Evolutionary conservation across 2,888 invertebrate species (phyloP).

Genomic region (Scelioninae gen. 2): DNA sequence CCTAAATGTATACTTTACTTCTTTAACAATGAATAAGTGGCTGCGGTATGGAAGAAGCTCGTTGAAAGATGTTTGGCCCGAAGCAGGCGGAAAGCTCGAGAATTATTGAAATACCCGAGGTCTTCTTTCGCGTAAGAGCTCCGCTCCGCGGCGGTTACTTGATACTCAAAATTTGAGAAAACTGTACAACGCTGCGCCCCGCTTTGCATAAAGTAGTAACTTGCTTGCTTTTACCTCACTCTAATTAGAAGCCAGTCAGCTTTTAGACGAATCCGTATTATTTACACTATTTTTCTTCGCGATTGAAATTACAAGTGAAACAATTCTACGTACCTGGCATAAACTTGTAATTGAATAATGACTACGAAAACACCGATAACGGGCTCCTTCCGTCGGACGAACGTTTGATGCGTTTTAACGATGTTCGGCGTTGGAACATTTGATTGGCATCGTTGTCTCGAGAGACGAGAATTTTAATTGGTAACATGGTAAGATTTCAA

Average conservation of each 20-base stretch:
- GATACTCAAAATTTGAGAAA: conserved; percentile 49
- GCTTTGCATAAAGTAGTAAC: conserved; percentile 22
- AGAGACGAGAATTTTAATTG: too few species aligned
- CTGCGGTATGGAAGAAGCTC: conserved; percentile 38
- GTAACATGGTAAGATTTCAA: too few species aligned
- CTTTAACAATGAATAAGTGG: conserved; percentile 36
- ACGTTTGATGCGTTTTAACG: too few species aligned
- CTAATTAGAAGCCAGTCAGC: conserved; percentile 43
- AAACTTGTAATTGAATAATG: too few species aligned
- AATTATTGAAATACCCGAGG: conserved; percentile 54
- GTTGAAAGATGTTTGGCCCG: conserved; percentile 44
- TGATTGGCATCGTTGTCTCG: too few species aligned
- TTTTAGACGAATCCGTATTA: conserved; percentile 28
- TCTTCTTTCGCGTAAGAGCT: conserved; percentile 45
- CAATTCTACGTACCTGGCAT: too few species aligned
- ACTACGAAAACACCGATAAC: too few species aligned
- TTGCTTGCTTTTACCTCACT: conserved; percentile 26
- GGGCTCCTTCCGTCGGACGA: too few species aligned
- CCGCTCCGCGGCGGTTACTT: conserved; percentile 36
- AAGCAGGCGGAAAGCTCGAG: conserved; percentile 40
- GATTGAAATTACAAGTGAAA: conserved; percentile 25
- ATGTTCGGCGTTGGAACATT: too few species aligned
- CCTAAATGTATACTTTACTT: conserved; percentile 26
- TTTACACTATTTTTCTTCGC: conserved; percentile 13
- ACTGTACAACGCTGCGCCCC: conserved; percentile 9